Base-by-base conservation (phyloP, 64 coral and sea anemone genomes). In the Montipora efflorescens region DNA sequence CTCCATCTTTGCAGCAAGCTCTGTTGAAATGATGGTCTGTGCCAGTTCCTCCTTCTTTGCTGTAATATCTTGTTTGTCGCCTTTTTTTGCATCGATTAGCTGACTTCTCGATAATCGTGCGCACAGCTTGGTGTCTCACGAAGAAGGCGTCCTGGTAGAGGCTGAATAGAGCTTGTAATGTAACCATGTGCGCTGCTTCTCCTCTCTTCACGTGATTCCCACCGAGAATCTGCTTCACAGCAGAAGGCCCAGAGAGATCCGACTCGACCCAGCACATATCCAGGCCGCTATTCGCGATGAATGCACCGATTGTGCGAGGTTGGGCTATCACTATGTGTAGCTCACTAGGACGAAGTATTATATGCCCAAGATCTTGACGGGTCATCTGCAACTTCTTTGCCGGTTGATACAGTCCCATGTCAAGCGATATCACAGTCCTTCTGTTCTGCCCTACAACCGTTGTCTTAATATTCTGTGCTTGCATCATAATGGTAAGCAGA, bases 1-100 rank as follows among this genome's bases (percentile, higher is more conserved):
- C 70, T 87, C 83, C 91, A 93, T 93, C 91, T 93, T 93, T 44
- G 59, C 83, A 16, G 62, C 48, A 50, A 93, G 48, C 20, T 93
- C 91, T 79, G 79, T 49, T 47, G 91, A 77, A 67, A 19, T 48
- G 74, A 93, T 53, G 52, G 51, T 36, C 51, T 93, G 15, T 74
- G 74, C 46, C 73, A 93, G 79, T 87, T 87, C 48, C 72, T 93
- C 64, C 7, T 93, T 23, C 6, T 16, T 70, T 75, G 5, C 67
- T 82, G 19, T 83, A 72, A 90, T 75, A 48, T 88, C 68, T 76
- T 74, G 43, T 53, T 74, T 88, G 69, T 75, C 19, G 28, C 86
- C 67, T 19, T 75, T 76, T 75, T 74, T 74, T 4, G 72, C 74
- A 78, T 78, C 20, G 88, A 0, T 90, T 90, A 46, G 88, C 88